Base-by-base conservation (phyloP, 37 sponge, comb jelly and placozoan species). In the Chondrosia reniformis region DNA sequence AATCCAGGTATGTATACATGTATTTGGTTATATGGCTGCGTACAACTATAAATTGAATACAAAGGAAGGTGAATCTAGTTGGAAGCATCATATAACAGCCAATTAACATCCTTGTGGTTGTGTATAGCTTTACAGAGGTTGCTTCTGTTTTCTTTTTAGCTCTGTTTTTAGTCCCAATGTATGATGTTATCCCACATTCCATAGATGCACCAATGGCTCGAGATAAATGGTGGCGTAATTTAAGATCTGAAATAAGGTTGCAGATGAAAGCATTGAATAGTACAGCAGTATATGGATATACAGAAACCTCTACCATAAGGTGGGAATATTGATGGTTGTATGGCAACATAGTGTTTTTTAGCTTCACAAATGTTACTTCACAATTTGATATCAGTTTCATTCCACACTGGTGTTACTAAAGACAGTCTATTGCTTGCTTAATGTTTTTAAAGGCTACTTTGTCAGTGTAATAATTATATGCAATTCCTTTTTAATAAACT, bases 151-250 rank as follows among this genome's bases (percentile, higher is more conserved):
- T 52, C 17, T 52, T 21, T 52, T 21, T 52, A 19, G 13, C 17
- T 52, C 13, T 19, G 13, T 19, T 52, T 19, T 21, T 21, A 52
- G 55, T 21, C 55, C 13, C 69, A 40, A 21, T 52, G 30, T 75
- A 7, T 54, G 10, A 46, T 34, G 17, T 25, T 25, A 33, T 39
- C 27, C 33, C 43, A 3, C 4, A 57, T 0, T 32, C 37, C 37
- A 19, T 80, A 89, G 96, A 95, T 63, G 93, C 92, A 41, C 88
- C 94, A 15, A 88, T 89, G 82, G 87, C 91, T 0, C 25, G 96
- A 37, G 97, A 96, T 63, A 78, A 57, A 19, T 89, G 95, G 91
- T 96, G 97, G 97, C 43, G 54, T 65, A 91, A 96, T 76, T 67
- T 96, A 28, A 41, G 97, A 4, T 69, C 66, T 58, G 97, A 96